Evolutionary conservation across 2,113 vertebrate species (phyloP).

Genomic region (Maccullochella peelii): DNA sequence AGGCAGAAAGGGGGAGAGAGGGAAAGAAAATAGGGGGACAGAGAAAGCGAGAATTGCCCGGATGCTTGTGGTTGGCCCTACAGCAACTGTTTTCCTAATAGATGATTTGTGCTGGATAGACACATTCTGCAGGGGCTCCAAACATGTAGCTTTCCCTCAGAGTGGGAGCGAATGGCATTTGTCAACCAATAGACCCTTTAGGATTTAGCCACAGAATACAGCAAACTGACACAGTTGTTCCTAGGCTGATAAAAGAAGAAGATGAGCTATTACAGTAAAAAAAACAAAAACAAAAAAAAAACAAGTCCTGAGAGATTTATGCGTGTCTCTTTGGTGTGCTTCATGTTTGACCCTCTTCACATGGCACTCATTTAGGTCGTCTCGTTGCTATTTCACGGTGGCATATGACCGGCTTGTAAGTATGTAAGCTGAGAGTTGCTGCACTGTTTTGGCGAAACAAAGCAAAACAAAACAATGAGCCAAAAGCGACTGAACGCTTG

Average conservation of each 20-base stretch:
- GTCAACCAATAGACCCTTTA: slow-evolving; percentile 30
- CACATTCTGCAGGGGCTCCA: slow-evolving; percentile 66
- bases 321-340: not conserved
- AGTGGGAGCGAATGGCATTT: slow-evolving; percentile 37
- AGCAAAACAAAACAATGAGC: slow-evolving; percentile 33
- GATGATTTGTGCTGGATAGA: slow-evolving; percentile 67
- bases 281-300: not conserved
- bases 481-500: slow-evolving; percentile 10
- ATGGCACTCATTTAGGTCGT: slow-evolving; percentile 40
- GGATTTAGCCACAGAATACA: slow-evolving; percentile 12
- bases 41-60: slow-evolving; percentile 48
- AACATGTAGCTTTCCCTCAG: slow-evolving; percentile 49
- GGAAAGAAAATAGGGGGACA: slow-evolving; percentile 3
- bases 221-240: not conserved
- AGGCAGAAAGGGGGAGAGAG: not conserved
- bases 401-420: slow-evolving; percentile 6
- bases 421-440: slow-evolving; percentile 23
- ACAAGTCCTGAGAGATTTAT: not conserved
- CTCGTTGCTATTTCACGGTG: slow-evolving; percentile 27
- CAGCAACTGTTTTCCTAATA: slow-evolving; percentile 70
- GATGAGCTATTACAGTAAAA: not conserved
- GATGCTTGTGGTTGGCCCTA: slow-evolving; percentile 67
- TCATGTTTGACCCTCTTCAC: slow-evolving; percentile 10
- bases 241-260: not conserved
- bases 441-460: slow-evolving; percentile 20